Conservation (phyloP, 2,797 vertebrate genomes). For the Morelia viridis region DNA sequence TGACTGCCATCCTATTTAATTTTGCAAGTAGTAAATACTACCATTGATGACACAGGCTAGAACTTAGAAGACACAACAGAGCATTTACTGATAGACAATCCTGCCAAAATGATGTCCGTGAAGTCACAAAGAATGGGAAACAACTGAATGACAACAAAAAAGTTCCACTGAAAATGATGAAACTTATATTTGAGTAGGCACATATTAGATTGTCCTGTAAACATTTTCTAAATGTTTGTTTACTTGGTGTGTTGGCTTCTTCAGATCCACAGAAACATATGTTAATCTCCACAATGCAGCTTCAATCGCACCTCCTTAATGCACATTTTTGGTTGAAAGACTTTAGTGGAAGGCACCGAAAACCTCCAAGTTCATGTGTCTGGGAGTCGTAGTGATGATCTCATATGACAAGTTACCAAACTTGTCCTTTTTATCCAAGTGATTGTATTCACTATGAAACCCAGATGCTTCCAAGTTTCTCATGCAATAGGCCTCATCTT, state of each 20-base stretch:
- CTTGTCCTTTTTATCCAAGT: background rate
- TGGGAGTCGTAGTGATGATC: background rate
- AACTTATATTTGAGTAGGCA: too few relatives aligned
- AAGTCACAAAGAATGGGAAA: too few relatives aligned
- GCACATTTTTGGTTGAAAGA: background rate
- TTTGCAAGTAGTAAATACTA: too few relatives aligned
- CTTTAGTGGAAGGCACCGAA: background rate
- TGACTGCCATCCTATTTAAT: too few relatives aligned
- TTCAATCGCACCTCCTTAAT: background rate
- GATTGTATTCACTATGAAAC: conserved; percentile 8
- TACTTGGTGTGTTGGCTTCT: background rate
- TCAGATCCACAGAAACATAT: background rate
- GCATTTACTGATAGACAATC: too few relatives aligned
- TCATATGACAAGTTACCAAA: background rate
- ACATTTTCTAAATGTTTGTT: background rate
- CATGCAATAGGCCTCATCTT: background rate
- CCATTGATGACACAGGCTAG: too few relatives aligned
- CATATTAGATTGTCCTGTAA: background rate
- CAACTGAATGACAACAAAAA: too few relatives aligned
- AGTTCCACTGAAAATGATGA: background rate
- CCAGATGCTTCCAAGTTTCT: background rate
- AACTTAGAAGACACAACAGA: too few relatives aligned
- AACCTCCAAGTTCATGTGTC: background rate
- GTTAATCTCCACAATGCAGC: background rate
- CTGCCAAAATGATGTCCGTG: too few relatives aligned